A percentile compares a stretch with the other conserved stretches of the same genome.
Conservation (phyloP, 53 echinoderm and acorn worm species). For the Antedon mediterranea region DNA sequence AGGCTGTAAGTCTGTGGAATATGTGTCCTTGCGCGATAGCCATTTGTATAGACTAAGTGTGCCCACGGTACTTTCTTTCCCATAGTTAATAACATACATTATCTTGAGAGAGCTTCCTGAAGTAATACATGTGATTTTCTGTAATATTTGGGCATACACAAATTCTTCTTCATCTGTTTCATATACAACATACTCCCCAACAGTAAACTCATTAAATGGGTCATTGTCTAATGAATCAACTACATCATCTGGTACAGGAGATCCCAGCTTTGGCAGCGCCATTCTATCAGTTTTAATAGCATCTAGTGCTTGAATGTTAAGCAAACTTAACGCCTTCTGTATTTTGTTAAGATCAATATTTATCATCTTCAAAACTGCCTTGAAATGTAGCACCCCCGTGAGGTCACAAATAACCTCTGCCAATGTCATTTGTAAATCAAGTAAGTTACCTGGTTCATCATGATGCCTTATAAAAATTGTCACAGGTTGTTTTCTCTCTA, state of each 20-base stretch:
- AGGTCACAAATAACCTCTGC: too few relatives aligned
- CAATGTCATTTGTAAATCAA: too few relatives aligned
- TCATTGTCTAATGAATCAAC: slow-evolving; percentile 51
- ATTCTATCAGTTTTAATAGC: too few relatives aligned
- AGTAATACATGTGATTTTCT: not conserved
- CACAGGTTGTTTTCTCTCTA: too few relatives aligned
- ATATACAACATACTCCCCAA: slow-evolving; percentile 48
- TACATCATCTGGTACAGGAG: slow-evolving; percentile 25
- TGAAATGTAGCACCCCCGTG: too few relatives aligned
- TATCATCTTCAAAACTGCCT: too few relatives aligned
- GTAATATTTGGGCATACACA: slow-evolving; percentile 23
- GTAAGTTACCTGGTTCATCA: too few relatives aligned
- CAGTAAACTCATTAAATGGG: slow-evolving; percentile 31
- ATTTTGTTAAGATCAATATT: too few relatives aligned
- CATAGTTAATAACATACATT: slow-evolving; percentile 12
- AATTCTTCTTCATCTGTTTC: slow-evolving; percentile 18
- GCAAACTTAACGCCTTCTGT: too few relatives aligned
- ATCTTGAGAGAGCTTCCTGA: not conserved
- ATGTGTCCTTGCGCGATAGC: slow-evolving; percentile 4
- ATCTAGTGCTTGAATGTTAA: too few relatives aligned
- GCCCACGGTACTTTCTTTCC: too few relatives aligned
- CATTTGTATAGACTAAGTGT: slow-evolving; percentile 19
- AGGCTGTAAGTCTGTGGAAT: not conserved
- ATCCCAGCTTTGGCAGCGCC: slow-evolving; percentile 7
- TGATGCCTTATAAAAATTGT: too few relatives aligned